Evolutionary conservation across 1,140 invertebrate genomes (phyloP), one percentile per base, ranked within the genome.

Genomic region (Gyrodactylus bullatarudis): DNA sequence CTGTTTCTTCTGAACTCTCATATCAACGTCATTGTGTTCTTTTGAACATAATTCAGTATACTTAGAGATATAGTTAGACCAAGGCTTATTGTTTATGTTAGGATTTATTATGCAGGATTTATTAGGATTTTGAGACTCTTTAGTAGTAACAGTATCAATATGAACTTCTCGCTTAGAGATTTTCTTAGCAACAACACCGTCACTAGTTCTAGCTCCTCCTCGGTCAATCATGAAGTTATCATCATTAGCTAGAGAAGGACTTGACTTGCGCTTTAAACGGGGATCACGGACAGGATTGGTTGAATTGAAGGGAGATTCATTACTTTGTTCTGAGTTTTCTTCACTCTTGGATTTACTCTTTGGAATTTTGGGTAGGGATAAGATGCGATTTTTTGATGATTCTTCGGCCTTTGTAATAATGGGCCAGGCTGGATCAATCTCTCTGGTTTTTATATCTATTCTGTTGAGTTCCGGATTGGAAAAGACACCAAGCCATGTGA

Each of bases 341-440:
- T 54, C 34, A 54, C 8, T 16, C 8, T 8, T 54, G 8, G 8
- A 16, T 8, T 16, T 54, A 54, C 34, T 54, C 34, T 54, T 54
- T 8, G 34, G 34, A 8, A 54, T n/a, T 54, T 54, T 54, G n/a
- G 34, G 34, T 16, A 54, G 34, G 8, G 34, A 54, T n/a, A 54
- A 16, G 34, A 54, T 54, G 8, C 34, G 8, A 54, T 54, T 54
- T n/a, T 54, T 54, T 16, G 8, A 54, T 16, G 34, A 54, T 16
- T 54, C 34, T 54, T 54, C 34, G 8, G n/a, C 34, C n/a, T 54
- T 54, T 8, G 34, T n/a, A n/a, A 54, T n/a, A 16, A 54, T 54
- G 1, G 70, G 70, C 70, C 70, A 71, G 24, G 70, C 70, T 71
- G 70, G 70, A 71, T 71, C 70, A 24, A 23, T 23, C 24, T 71